A percentile compares a stretch with the other conserved stretches of the same genome.
Evolutionary conservation across 2,113 vertebrate genomes (phyloP).

Genomic region (Daphoenositta chrysoptera): DNA sequence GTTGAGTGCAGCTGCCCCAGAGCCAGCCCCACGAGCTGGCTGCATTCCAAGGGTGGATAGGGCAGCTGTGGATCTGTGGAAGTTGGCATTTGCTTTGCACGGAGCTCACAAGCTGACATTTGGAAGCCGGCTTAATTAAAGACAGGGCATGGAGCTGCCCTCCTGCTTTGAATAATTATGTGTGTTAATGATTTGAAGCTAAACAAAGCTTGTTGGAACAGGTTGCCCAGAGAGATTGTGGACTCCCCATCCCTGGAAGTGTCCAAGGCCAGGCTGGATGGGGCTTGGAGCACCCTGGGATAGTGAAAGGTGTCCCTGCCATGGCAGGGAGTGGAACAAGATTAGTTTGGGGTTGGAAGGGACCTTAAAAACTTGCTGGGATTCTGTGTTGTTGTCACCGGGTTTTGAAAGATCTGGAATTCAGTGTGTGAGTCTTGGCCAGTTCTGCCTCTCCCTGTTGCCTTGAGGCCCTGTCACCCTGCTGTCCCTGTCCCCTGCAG

Average conservation of each 20-base stretch:
- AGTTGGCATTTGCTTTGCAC: background rate
- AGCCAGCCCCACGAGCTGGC: background rate
- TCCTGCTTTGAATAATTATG: background rate
- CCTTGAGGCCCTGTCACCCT: background rate
- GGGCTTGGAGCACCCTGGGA: background rate
- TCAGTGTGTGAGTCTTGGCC: accelerated
- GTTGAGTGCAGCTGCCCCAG: background rate
- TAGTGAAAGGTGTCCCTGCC: background rate
- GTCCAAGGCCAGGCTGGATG: background rate
- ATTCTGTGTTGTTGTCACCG: accelerated
- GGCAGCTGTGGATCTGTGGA: background rate
- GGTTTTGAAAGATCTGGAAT: background rate
- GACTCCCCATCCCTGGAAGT: background rate
- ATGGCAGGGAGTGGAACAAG: background rate
- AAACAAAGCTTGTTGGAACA: background rate
- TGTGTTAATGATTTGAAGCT: background rate
- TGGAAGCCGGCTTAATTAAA: background rate
- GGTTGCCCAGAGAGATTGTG: background rate
- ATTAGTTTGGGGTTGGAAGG: accelerated
- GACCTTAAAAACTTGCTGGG: background rate
- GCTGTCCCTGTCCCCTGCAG: constrained; percentile 58
- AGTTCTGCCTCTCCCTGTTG: background rate
- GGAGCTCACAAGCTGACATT: background rate
- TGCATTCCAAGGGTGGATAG: accelerated
- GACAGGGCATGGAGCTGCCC: background rate